Evolutionary conservation across 1,140 invertebrate species (phyloP), one percentile per base, ranked within the genome.

Genomic region (Pemphigus obesinymphae): DNA sequence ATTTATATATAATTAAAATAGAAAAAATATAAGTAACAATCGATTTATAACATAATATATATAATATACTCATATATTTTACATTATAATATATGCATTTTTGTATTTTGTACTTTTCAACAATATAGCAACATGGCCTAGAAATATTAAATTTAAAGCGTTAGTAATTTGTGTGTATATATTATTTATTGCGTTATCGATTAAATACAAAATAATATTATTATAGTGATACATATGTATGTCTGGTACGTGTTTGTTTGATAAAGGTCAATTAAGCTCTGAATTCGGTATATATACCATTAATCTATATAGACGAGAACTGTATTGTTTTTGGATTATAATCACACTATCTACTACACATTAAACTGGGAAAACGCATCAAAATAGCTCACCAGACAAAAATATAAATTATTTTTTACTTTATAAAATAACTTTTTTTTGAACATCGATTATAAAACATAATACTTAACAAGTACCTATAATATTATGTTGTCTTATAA

Each of bases 241-340:
- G 34, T 7, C 13, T 23, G 3, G n/a, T 40, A 58, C 75, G 75
- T 78, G 75, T 78, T 43, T 70, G 68, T 45, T 78, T 55, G 53
- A 55, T 78, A 75, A 31, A 75, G 72, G 50, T 37, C n/a, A 75
- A 75, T 75, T 75, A 75, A 75, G 45, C 72, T 78, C 50, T 11
- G 34, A 53, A 58, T 58, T 78, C n/a, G 20, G 11, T 26, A 43
- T 45, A 45, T n/a, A n/a, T n/a, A n/a, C 34, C 20, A 75, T 75
- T 75, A 75, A 75, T n/a, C n/a, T n/a, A 45, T 78, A 50, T 78
- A 40, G 31, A 78, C 20, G 34, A 78, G 20, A 31, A 75, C 17
- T 75, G 20, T 55, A 58, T 78, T 78, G 50, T 78, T 78, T 78
- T 53, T 40, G 75, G 53, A 55, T 78, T 78, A 70, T 78, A 78